These are phyloP conservation scores for Asobara japonica DNA, from an alignment of 1,140 invertebrate species.

Conservation along the genomic window DNA sequence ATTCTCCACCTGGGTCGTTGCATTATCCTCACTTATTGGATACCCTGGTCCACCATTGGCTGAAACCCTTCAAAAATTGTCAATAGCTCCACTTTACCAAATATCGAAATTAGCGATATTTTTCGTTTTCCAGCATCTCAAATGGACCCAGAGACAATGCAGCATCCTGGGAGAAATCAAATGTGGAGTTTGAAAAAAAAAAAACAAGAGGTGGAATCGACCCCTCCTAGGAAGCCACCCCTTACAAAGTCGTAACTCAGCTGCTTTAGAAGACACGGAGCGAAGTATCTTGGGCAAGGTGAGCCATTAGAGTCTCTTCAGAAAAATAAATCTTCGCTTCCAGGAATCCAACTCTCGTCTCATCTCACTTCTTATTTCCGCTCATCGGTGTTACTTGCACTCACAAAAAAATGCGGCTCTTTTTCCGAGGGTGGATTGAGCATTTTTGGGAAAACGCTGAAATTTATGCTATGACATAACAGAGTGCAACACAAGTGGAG, in stretches of 20 bases:
- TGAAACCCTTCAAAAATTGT: no score
- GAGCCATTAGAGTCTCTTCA: slow-evolving; percentile 57
- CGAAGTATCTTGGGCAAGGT: slow-evolving; percentile 46
- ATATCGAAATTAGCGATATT: no score
- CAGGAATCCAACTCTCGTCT: slow-evolving; percentile 47
- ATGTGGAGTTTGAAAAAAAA: not conserved
- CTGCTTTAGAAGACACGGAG: slow-evolving; percentile 46
- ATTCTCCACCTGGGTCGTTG: no score
- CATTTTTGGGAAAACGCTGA: slow-evolving; percentile 9
- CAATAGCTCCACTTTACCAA: no score
- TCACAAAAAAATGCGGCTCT: not conserved
- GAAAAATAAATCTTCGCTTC: slow-evolving; percentile 62
- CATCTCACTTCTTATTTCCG: slow-evolving; percentile 15
- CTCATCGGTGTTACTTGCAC: not conserved
- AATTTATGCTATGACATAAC: not conserved
- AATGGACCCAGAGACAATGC: no score
- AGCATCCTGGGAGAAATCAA: no score
- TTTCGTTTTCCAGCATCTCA: no score
- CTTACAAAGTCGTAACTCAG: slow-evolving; percentile 59
- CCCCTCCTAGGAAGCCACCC: slow-evolving; percentile 43
- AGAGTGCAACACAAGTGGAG: not conserved
- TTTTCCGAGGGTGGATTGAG: no score
- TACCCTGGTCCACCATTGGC: no score
- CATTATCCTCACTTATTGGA: no score
- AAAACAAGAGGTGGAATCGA: slow-evolving; percentile 38